Conservation (phyloP, 2,888 invertebrate species). For the Phorcus lineatus region DNA sequence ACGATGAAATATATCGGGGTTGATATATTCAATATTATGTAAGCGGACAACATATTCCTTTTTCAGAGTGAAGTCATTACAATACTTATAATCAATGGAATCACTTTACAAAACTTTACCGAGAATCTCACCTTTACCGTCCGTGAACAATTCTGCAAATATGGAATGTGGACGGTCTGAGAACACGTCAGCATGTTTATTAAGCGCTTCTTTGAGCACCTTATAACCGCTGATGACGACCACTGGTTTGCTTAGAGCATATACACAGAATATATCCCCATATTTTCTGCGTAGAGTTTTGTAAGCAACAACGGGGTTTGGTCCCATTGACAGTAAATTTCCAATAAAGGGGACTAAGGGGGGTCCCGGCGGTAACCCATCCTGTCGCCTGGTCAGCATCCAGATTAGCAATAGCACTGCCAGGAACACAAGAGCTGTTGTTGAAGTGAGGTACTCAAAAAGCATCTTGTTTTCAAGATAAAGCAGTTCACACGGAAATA, state of each 20-base stretch:
- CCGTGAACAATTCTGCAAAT: not conserved
- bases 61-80: too few relatives aligned
- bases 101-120: too few relatives aligned
- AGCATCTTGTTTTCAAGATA: too few relatives aligned
- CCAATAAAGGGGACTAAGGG: conserved; percentile 25
- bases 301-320: conserved; percentile 10
- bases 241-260: conserved; percentile 21
- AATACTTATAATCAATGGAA: too few relatives aligned
- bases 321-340: conserved; percentile 15
- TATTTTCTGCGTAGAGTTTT: conserved; percentile 17
- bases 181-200: conserved; percentile 27
- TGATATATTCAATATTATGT: too few relatives aligned
- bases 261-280: conserved; percentile 35
- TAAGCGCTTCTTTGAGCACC: conserved; percentile 24
- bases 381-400: not conserved
- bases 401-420: not conserved
- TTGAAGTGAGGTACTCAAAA: not conserved
- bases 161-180: conserved; percentile 23
- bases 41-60: too few relatives aligned
- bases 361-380: conserved; percentile 31
- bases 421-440: not conserved
- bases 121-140: conserved; percentile 21
- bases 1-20: too few relatives aligned
- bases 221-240: conserved; percentile 32
- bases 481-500: too few relatives aligned